Conservation (phyloP, 1,140 invertebrate species). For the Neodiprion virginianus region DNA sequence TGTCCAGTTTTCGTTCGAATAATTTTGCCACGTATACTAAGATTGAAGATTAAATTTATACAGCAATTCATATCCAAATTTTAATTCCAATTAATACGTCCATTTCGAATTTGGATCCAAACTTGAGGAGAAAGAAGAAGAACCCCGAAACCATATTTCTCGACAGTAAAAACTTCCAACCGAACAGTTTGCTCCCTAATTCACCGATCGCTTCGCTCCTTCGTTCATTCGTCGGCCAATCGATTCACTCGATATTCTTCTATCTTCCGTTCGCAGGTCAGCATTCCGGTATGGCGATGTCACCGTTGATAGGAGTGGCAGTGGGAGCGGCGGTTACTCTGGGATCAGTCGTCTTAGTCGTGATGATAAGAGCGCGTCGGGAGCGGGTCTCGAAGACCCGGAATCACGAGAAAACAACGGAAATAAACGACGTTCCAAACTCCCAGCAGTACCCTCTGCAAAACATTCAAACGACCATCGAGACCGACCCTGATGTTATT, state of each 20-base stretch:
- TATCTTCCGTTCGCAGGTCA: conserved; percentile 57
- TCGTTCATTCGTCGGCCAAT: background rate
- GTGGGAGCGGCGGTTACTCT: conserved; percentile 64
- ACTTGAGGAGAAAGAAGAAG: too few relatives aligned
- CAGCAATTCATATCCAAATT: too few relatives aligned
- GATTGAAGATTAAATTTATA: too few relatives aligned
- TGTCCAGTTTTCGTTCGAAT: too few relatives aligned
- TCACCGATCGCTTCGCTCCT: background rate
- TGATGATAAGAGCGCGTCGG: conserved; percentile 60
- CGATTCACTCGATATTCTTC: background rate
- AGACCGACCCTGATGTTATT: conserved; percentile 76
- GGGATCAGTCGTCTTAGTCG: conserved; percentile 61
- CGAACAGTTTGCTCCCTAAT: background rate
- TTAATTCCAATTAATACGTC: too few relatives aligned
- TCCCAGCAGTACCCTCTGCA: conserved; percentile 57
- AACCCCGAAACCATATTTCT: too few relatives aligned
- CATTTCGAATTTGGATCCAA: too few relatives aligned
- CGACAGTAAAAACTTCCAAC: too few relatives aligned
- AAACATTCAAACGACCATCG: conserved; percentile 61
- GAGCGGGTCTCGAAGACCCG: conserved; percentile 54
- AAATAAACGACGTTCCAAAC: conserved; percentile 55
- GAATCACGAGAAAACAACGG: conserved; percentile 55
- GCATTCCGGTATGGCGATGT: conserved; percentile 63
- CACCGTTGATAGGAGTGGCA: conserved; percentile 64
- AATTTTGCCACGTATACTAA: too few relatives aligned